Base-by-base conservation (phyloP, 2,113 vertebrate genomes). In the Paralichthys olivaceus region DNA sequence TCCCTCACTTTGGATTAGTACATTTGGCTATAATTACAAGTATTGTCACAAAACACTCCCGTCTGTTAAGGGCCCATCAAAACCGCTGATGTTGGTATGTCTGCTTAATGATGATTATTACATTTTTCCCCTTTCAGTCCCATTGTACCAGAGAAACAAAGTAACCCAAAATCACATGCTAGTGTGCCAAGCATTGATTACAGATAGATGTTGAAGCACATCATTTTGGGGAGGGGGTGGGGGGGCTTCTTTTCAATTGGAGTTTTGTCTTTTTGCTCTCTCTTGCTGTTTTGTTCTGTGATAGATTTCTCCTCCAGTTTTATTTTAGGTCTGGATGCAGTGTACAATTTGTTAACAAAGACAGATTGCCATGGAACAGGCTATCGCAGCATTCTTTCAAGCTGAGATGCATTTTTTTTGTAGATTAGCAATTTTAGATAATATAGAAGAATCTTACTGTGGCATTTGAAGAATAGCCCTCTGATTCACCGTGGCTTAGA, bases 161-260 rank as follows among this genome's bases (percentile, higher is more conserved):
- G 86, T 85, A 86, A 89, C 81, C 77, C 80, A 63, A 90, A 91
- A 93, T 94, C 84, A 78, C 77, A 89, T 65, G 63, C 83, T 84
- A 54, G 79, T 73, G 82, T 87, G 89, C 87, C 84, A 90, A 84
- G 89, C 84, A 86, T 90, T 94, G 90, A 92, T 94, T 93, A 92
- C 81, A 81, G 70, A 88, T 83, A 78, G 69, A 78, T 58, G 83
- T 64, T 79, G 86, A 81, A 84, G 69, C 63, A 59, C 71, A 71
- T 89, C 81, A 77, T 84, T 86, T 82, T 58, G 43, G 45, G 55
- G n/a, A 6, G 20, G 60, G 37, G 34, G 53, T 54, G 61, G 43
- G 51, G 55, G 58, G 56, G 53, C 67, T 63, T 57, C 54, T 37
- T 69, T 77, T 72, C 49, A 53, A 6, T n/a, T 53, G 9, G 49